phyloP scores from a whole-genome alignment of 2,888 invertebrate genomes.

The Euzophera pinguis region DNA sequence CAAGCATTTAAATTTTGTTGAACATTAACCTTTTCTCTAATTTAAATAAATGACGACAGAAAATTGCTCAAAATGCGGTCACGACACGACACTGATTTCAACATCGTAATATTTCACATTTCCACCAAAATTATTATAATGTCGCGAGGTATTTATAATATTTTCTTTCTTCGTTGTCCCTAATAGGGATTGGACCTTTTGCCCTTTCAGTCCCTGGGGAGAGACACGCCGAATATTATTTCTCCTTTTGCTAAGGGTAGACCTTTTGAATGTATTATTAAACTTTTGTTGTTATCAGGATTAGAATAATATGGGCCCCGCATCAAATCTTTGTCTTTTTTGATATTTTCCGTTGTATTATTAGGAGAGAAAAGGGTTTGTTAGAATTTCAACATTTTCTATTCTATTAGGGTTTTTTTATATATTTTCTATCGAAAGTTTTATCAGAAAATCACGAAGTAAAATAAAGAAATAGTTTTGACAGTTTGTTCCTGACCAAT shows the following conservation, averaged over 20 bases:
- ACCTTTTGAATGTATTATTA: constrained; percentile 62
- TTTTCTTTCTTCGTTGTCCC: constrained; percentile 54
- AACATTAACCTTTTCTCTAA: constrained; percentile 9
- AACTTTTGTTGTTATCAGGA: constrained; percentile 63
- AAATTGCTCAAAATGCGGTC: neutral
- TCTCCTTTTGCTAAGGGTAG: constrained; percentile 48
- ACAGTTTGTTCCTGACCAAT: too few relatives aligned
- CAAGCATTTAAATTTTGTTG: too few relatives aligned
- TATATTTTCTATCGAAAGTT: too few relatives aligned
- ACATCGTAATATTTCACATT: neutral
- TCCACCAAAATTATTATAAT: constrained; percentile 5
- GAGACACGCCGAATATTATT: constrained; percentile 59
- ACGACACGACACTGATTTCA: neutral
- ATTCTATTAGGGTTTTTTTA: neutral
- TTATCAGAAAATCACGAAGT: too few relatives aligned
- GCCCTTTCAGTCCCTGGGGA: constrained; percentile 58
- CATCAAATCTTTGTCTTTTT: constrained; percentile 37
- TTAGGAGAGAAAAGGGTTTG: neutral
- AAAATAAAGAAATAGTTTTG: too few relatives aligned
- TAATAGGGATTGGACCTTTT: constrained; percentile 62
- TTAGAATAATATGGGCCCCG: constrained; percentile 49
- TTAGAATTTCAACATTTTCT: neutral
- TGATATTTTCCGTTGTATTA: constrained; percentile 19
- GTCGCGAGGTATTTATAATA: constrained; percentile 38
- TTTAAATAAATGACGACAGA: neutral